Conservation (phyloP, 2,113 vertebrate genomes). For the Xenotilapia longispinis region DNA sequence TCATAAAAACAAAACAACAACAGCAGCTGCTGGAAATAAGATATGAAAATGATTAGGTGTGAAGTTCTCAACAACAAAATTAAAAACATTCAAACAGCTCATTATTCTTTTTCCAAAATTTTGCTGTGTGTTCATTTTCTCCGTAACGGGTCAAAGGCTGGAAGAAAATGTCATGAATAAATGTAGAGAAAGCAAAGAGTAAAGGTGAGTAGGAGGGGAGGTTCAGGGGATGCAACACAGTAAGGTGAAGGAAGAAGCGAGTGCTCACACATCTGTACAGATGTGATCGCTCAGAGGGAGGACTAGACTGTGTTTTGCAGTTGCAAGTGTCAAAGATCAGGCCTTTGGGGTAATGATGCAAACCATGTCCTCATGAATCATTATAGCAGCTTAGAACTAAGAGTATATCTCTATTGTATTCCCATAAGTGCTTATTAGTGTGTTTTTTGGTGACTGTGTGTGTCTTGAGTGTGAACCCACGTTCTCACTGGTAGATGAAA, state of each 20-base stretch:
- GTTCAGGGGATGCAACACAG: background rate
- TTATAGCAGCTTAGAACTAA: background rate
- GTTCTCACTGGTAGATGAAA: constrained; percentile 30
- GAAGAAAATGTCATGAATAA: background rate
- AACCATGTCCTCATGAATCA: constrained; percentile 34
- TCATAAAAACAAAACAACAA: background rate
- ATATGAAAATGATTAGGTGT: background rate
- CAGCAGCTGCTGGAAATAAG: rapidly evolving
- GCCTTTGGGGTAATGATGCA: constrained; percentile 20
- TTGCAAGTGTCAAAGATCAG: constrained; percentile 16
- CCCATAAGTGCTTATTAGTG: constrained; percentile 1
- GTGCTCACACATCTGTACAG: background rate
- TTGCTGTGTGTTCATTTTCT: background rate
- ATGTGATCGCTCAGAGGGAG: constrained; percentile 1
- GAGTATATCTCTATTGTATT: background rate
- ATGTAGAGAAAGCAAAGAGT: background rate
- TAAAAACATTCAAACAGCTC: background rate
- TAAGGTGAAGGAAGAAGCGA: constrained; percentile 2
- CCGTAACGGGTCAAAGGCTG: background rate
- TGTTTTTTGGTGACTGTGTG: background rate
- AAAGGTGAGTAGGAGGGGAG: constrained; percentile 18
- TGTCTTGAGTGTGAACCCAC: background rate
- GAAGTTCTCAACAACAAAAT: background rate
- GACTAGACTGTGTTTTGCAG: constrained; percentile 3
- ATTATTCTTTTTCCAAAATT: rapidly evolving